phyloP scores from a whole-genome alignment of 2,888 invertebrate genomes.

The Lottia gigantea region DNA sequence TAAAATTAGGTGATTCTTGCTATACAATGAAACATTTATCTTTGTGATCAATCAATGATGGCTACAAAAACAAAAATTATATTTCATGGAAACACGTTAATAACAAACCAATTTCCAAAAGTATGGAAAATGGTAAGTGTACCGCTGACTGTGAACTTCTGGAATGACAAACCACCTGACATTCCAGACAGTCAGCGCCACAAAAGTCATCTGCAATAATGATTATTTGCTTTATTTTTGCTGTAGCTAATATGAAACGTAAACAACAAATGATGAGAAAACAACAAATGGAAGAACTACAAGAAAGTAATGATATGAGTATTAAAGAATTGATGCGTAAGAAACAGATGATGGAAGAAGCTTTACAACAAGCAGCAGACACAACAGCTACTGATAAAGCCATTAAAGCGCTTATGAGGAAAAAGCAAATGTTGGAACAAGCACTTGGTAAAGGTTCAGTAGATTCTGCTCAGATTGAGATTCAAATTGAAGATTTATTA shows the following conservation, averaged over 20 bases:
- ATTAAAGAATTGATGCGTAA: conserved; percentile 25
- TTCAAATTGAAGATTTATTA: conserved; percentile 2
- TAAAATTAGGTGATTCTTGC: no score
- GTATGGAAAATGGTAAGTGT: no score
- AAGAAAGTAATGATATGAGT: conserved; percentile 30
- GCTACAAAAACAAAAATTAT: no score
- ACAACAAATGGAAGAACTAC: conserved; percentile 10
- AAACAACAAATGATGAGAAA: conserved; percentile 42
- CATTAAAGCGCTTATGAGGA: conserved; percentile 30
- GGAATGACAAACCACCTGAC: no score
- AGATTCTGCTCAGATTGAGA: conserved; percentile 5
- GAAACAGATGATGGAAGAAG: conserved; percentile 29
- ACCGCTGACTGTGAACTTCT: no score
- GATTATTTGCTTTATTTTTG: background rate
- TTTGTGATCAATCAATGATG: no score
- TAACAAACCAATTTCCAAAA: no score
- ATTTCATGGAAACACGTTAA: no score
- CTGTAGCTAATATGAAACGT: conserved; percentile 24
- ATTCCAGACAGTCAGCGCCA: no score
- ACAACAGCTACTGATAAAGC: background rate
- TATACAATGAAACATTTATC: no score
- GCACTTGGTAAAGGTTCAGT: conserved; percentile 11
- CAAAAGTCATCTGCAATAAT: no score
- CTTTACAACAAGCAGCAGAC: conserved; percentile 10
- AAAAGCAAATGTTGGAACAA: conserved; percentile 26